These are phyloP conservation scores for Smutsia temminckii DNA, from an alignment of 2,797 vertebrate genomes.

Conservation along the genomic window DNA sequence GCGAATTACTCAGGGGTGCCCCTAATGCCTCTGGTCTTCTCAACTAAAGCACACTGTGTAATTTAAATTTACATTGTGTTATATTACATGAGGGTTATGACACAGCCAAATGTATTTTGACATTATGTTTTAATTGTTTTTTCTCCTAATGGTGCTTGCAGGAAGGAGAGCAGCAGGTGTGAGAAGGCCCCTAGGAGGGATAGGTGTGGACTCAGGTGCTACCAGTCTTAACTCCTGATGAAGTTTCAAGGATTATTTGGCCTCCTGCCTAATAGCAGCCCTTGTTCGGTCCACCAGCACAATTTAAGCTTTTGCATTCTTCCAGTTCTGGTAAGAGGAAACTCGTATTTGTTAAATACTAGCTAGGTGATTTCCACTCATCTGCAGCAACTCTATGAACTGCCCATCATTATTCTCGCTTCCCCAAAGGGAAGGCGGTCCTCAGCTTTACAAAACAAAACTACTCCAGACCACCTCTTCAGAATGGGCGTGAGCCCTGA, in stretches of 20 bases:
- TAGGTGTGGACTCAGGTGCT: background rate
- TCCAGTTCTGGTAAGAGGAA: rapidly evolving
- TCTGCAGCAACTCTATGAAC: background rate
- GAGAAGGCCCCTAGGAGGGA: background rate
- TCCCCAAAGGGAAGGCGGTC: background rate
- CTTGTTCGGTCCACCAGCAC: rapidly evolving
- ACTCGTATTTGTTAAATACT: background rate
- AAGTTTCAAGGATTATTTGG: background rate
- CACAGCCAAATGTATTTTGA: background rate
- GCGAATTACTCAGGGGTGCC: conserved; percentile 37
- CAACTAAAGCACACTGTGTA: background rate
- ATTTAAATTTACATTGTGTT: conserved; percentile 23
- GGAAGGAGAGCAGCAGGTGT: background rate
- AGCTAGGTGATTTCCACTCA: background rate
- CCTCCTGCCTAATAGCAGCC: background rate
- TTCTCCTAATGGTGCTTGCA: background rate
- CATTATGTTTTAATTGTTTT: background rate
- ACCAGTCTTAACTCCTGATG: background rate
- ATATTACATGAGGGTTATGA: background rate
- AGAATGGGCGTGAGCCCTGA: background rate
- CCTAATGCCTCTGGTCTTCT: background rate
- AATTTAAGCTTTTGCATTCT: background rate
- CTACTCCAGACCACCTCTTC: background rate
- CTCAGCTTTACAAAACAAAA: background rate
- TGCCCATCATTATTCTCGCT: rapidly evolving